Evolutionary conservation across 2,113 vertebrate genomes (phyloP), one percentile per base, ranked within the genome.

Genomic region (Tiliqua scincoides): DNA sequence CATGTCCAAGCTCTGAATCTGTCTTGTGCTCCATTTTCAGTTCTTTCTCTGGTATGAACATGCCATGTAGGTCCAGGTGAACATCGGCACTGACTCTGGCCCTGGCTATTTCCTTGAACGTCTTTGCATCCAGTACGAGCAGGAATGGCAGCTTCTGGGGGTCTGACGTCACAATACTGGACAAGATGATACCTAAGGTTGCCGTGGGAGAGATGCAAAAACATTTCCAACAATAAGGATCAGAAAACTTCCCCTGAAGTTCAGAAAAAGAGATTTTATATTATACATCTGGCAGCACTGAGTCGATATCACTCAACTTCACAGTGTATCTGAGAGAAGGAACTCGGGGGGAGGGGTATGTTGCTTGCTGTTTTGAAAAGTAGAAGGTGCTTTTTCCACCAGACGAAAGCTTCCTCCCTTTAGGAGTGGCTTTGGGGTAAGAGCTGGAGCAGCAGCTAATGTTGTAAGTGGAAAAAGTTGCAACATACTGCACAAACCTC

Each of bases 21-120:
- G 8, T 27, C 73, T 77, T 59, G 1, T 54, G 73, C 21, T 87
- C 78, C 65, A 74, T 3, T 62, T 88, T 92, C 87, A 92, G 17
- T 37, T 40, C 75, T 15, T 90, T 84, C 21, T 95, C 91, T 14
- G 97, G 97, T 89, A 99, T 97, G 80, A 99, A 99, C 14, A 97
- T 35, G 25, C 99, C 99, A 0, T 99, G 99, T 92, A 99, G 95
- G 78, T 98, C 98, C 89, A 97, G 90, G 32, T 97, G 95, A 82
- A 99, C 82, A 6, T 96, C 94, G 7, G 89, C 89, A 3, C 95
- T 90, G 9, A 99, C 82, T 0, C 65, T 92, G 2, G 98, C 98
- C 1, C 98, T 96, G 30, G 96, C 98, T 8, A 98, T 35, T 91
- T 99, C 99, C 80, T 96, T 97, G 40, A 99, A 98, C 0, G 95